phyloP scores from a whole-genome alignment of 1,140 invertebrate genomes.

The Cataglyphis hispanica region DNA sequence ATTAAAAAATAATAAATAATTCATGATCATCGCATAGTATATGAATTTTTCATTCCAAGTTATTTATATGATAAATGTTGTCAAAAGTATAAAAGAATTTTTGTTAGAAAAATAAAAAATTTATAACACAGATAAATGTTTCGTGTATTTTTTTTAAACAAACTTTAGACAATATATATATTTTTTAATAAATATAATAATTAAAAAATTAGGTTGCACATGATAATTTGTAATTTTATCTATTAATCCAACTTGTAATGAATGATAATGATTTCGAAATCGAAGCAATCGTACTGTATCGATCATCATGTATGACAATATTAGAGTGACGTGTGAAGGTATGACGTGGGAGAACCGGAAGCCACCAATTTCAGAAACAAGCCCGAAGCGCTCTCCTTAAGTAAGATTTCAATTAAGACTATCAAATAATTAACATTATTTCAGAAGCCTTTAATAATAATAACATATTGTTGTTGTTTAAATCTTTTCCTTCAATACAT shows the following conservation, averaged over 20 bases:
- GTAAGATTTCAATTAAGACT: slow-evolving; percentile 76
- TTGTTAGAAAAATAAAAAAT: neutral
- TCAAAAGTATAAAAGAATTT: neutral
- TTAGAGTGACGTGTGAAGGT: slow-evolving; percentile 28
- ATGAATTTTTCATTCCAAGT: neutral
- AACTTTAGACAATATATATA: neutral
- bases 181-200: neutral
- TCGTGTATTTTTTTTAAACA: neutral
- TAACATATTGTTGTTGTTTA: neutral
- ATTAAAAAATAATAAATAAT: neutral
- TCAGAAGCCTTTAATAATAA: slow-evolving; percentile 32
- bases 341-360: slow-evolving; percentile 72
- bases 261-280: slow-evolving; percentile 1
- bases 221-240: neutral
- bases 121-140: neutral
- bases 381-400: slow-evolving; percentile 61
- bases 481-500: neutral
- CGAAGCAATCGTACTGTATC: slow-evolving; percentile 9
- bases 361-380: slow-evolving; percentile 75
- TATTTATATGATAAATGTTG: neutral
- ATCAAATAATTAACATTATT: slow-evolving; percentile 74
- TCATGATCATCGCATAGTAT: neutral
- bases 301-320: slow-evolving; percentile 7
- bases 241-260: neutral
- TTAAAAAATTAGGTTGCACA: neutral